A percentile compares a stretch with the other conserved stretches of the same genome.
These are phyloP conservation scores for Elephantulus edwardii DNA, from an alignment of 2,113 vertebrate genomes.

Conservation along the genomic window DNA sequence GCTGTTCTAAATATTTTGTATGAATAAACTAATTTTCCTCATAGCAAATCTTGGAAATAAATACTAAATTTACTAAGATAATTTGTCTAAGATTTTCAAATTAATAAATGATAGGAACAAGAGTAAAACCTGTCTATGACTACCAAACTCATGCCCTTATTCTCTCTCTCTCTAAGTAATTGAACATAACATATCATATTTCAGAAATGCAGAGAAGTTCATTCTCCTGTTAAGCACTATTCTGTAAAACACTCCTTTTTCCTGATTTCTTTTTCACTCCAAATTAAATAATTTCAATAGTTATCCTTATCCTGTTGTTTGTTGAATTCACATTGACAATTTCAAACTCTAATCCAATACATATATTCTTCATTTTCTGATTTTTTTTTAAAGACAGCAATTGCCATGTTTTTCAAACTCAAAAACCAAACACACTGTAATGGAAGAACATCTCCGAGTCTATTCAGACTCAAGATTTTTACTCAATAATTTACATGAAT, in stretches of 20 bases:
- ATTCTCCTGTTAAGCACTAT: neutral
- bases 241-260: neutral
- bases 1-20: neutral
- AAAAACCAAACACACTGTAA: too few relatives aligned
- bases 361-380: too few relatives aligned
- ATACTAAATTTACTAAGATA: neutral
- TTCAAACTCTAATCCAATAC: too few relatives aligned
- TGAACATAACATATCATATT: neutral
- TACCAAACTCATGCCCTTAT: neutral
- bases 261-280: conserved; percentile 12
- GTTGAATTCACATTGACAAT: neutral
- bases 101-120: neutral
- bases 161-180: neutral
- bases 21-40: conserved; percentile 2
- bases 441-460: too few relatives aligned
- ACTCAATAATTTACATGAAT: too few relatives aligned
- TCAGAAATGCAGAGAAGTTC: neutral
- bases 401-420: too few relatives aligned
- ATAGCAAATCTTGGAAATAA: neutral
- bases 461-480: too few relatives aligned
- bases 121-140: neutral
- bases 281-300: neutral
- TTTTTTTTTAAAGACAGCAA: neutral
- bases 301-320: neutral
- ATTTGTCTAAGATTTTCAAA: neutral